Evolutionary conservation across 1,140 invertebrate species (phyloP), one percentile per base, ranked within the genome.

Genomic region (Drosophila lini): DNA sequence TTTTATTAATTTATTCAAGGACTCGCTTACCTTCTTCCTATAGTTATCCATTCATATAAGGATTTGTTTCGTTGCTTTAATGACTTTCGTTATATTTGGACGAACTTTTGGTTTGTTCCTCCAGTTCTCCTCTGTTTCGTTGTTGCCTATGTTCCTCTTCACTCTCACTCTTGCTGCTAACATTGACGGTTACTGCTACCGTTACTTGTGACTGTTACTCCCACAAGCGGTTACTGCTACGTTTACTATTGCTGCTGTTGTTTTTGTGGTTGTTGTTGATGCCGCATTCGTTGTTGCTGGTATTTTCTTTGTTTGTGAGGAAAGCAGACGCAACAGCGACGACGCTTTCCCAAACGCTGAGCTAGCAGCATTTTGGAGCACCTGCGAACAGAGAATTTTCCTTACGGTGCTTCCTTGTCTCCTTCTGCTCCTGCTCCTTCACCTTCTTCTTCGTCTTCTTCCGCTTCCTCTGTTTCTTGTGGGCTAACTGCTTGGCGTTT

Each of bases 1-100:
- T 2, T 5, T 10, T 1, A 10, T 36, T 10, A 11, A 15, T 1
- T 38, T 13, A 5, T 44, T 19, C 1, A 22, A 15, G 5, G 15
- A 28, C 15, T 13, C 16, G 32, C 83, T 89, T 63, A 91, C 90
- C 90, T 91, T 91, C 45, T 91, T 91, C 38, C 90, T 90, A 83
- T 91, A 91, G 86, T 91, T 91, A 78, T 91, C 90, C 90, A 91
- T 91, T 80, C 69, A 74, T 78, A 77, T 62, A 82, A 67, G 40
- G 70, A 31, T 68, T 67, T 60, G 48, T 38, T 91, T 78, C 52
- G 69, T 64, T 78, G 74, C 13, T 74, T 47, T 22, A 42, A 10
- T 34, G 53, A 48, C 36, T 40, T 61, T 60, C 42, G 3, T 45
- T 53, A 52, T 41, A 31, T 50, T 57, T 13, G 31, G 31, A 25